Evolutionary conservation across 2,797 vertebrate genomes (phyloP).

Genomic region (Coregonus ussuriensis): DNA sequence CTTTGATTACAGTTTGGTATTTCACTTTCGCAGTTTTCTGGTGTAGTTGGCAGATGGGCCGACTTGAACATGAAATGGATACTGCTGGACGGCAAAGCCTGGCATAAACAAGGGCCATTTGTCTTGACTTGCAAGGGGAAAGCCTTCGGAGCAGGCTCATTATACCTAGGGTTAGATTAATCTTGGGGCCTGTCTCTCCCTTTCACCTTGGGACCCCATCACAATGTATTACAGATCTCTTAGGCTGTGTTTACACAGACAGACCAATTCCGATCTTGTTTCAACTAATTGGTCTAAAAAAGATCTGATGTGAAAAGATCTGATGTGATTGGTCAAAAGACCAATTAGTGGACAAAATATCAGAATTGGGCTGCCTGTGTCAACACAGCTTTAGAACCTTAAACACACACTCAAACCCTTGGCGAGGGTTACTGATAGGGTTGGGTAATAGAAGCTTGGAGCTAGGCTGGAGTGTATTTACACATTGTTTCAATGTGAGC

Average conservation of each 20-base stretch:
- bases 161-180: constrained; percentile 70
- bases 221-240: constrained; percentile 50
- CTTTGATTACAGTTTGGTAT: constrained; percentile 60
- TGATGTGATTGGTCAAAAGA: too few species aligned
- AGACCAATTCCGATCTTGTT: too few species aligned
- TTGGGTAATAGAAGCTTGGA: constrained; percentile 36
- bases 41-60: constrained; percentile 53
- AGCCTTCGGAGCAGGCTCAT: constrained; percentile 63
- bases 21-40: constrained; percentile 40
- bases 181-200: constrained; percentile 61
- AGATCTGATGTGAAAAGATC: too few species aligned
- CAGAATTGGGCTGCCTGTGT: too few species aligned
- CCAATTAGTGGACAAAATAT: too few species aligned
- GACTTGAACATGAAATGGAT: constrained; percentile 51
- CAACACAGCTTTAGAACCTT: constrained; percentile 47
- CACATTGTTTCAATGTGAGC: constrained; percentile 29
- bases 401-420: constrained; percentile 52
- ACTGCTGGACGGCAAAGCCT: constrained; percentile 57
- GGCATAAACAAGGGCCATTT: constrained; percentile 74
- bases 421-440: constrained; percentile 55
- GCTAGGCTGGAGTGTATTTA: constrained; percentile 8
- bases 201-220: constrained; percentile 65
- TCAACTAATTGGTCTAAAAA: too few species aligned
- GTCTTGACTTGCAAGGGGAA: constrained; percentile 69
- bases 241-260: too few species aligned